A percentile compares a stretch with the other conserved stretches of the same genome.
Conservation (phyloP, 2,888 invertebrate genomes). For the Standfussiana lucernea region DNA sequence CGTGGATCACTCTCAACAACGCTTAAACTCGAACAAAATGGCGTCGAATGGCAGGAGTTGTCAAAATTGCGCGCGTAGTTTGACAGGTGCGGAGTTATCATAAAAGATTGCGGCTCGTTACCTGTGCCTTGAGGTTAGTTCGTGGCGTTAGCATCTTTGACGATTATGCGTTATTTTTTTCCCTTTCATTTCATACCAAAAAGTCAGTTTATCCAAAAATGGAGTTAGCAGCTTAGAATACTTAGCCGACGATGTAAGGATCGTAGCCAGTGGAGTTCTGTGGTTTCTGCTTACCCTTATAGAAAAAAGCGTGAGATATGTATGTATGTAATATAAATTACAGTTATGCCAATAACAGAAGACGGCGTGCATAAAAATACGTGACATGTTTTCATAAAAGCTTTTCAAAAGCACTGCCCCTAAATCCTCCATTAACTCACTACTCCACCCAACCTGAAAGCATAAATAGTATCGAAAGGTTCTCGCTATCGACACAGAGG, state of each 20-base stretch:
- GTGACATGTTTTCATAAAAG: not conserved
- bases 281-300: not conserved
- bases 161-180: conserved; percentile 1
- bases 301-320: not conserved
- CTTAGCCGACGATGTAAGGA: not conserved
- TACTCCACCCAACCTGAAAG: conserved; percentile 9
- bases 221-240: conserved; percentile 3
- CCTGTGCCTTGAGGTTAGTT: not conserved
- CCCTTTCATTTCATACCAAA: not conserved
- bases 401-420: not conserved
- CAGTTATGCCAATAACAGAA: not conserved
- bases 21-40: conserved; percentile 6
- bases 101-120: not conserved
- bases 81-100: conserved; percentile 2
- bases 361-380: not conserved
- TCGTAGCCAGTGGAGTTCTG: not conserved
- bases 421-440: conserved; percentile 17
- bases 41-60: conserved; percentile 10
- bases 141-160: conserved; percentile 4
- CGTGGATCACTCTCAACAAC: too few relatives aligned
- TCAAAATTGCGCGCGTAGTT: conserved; percentile 19
- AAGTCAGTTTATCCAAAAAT: not conserved
- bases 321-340: not conserved
- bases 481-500: conserved; percentile 58
- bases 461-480: conserved; percentile 58